A percentile compares a stretch with the other conserved stretches of the same genome.
These are phyloP conservation scores for Nezara viridula DNA, from an alignment of 2,888 invertebrate genomes.

Conservation along the genomic window DNA sequence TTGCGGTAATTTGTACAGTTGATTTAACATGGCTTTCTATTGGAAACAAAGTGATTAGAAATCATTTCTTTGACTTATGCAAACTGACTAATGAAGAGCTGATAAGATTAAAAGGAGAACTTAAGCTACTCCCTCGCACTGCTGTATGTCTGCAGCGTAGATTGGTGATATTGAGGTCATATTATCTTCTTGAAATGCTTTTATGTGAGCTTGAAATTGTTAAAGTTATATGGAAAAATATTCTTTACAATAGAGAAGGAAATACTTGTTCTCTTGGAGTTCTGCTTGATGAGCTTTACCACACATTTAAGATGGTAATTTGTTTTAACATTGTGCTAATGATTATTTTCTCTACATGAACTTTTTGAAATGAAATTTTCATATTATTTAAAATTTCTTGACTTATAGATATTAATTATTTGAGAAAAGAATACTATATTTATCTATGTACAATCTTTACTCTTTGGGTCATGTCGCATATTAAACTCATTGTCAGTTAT, in stretches of 20 bases:
- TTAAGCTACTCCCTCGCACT: constrained; percentile 32
- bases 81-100: constrained; percentile 27
- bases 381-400: too few relatives aligned
- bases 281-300: constrained; percentile 20
- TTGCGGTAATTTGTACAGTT: neutral
- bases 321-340: neutral
- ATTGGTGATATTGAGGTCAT: constrained; percentile 48
- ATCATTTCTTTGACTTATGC: constrained; percentile 27
- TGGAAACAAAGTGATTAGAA: constrained; percentile 33
- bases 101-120: constrained; percentile 15
- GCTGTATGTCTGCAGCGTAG: neutral
- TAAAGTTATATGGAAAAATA: constrained; percentile 16
- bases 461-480: too few relatives aligned
- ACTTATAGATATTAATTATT: too few relatives aligned
- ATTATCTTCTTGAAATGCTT: constrained; percentile 53
- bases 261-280: constrained; percentile 13
- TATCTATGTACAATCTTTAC: too few relatives aligned
- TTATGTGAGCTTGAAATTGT: constrained; percentile 33
- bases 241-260: constrained; percentile 30
- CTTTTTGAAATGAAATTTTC: too few relatives aligned
- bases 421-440: too few relatives aligned
- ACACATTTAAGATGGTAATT: constrained; percentile 19
- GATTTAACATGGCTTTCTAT: neutral
- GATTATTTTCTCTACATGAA: neutral
- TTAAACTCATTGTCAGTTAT: too few relatives aligned